Conservation (phyloP, 2,888 invertebrate species). For the Uropetala carovei region DNA sequence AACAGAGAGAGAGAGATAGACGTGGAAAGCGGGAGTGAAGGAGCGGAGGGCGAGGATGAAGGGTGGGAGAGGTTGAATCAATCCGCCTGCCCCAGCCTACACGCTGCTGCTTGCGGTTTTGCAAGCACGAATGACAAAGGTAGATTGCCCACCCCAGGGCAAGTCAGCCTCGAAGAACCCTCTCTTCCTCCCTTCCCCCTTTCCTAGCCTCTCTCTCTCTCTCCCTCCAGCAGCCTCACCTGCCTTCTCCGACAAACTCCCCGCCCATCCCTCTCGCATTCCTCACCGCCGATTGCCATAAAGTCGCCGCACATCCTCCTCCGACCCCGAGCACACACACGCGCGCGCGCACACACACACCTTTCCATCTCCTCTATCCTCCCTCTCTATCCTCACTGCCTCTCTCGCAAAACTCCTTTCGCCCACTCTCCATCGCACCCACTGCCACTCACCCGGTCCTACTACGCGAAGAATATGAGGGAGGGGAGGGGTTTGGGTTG, state of each 20-base stretch:
- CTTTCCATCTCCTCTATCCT: not conserved
- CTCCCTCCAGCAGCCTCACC: slow-evolving; percentile 65
- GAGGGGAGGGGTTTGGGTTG: not conserved
- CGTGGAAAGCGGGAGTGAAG: slow-evolving; percentile 66
- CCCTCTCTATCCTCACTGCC: not conserved
- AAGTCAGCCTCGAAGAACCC: not conserved
- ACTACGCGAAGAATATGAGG: not conserved
- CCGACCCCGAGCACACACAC: not conserved
- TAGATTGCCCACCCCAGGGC: slow-evolving; percentile 49
- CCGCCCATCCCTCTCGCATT: slow-evolving; percentile 67
- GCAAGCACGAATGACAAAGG: slow-evolving; percentile 65
- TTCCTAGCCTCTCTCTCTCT: slow-evolving; percentile 64
- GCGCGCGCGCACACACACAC: not conserved
- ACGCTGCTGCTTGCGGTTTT: slow-evolving; percentile 63
- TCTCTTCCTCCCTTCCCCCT: not conserved
- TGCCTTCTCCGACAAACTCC: slow-evolving; percentile 21
- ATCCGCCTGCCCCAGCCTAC: slow-evolving; percentile 68
- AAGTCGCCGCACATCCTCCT: slow-evolving; percentile 37
- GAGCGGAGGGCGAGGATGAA: slow-evolving; percentile 69
- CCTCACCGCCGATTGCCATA: slow-evolving; percentile 67
- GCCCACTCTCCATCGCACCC: not conserved
- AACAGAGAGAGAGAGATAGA: no score
- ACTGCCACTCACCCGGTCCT: not conserved
- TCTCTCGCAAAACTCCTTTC: not conserved
- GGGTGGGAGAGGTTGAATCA: slow-evolving; percentile 67